Evolutionary conservation across 2,113 vertebrate species (phyloP), one percentile per base, ranked within the genome.

Genomic region (Centropus bengalensis): DNA sequence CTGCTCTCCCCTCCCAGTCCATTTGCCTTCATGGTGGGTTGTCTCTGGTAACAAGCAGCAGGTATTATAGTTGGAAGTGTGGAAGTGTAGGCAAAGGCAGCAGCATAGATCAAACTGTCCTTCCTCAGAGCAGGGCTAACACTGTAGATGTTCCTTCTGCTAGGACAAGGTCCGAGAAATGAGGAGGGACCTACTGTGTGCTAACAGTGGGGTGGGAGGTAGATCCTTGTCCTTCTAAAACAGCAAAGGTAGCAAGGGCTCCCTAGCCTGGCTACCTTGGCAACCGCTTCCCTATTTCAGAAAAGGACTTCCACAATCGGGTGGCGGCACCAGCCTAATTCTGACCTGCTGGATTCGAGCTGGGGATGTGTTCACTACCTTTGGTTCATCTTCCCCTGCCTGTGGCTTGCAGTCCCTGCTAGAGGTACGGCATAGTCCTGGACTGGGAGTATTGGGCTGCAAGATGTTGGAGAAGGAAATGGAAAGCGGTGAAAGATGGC

Each of bases 1-100:
- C 94, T 93, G 85, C 64, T 96, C 68, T 76, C 63, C 51, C 58
- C 63, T 89, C 79, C 85, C 62, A 67, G 58, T 47, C 79, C 59
- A 70, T 90, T 86, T 73, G 27, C 75, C 45, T 91, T 67, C 40
- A 2, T 19, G 27, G 30, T 71, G 38, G 24, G 28, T 63, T 86
- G 33, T 75, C 73, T 62, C 63, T 51, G 63, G 63, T 76, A 89
- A 24, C 30, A 82, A 40, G n/a, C 74, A 66, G 91, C 55, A 64
- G 78, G 16, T 80, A 22, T 5, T 69, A 9, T 2, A 86, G 85
- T 33, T 86, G 82, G 67, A 66, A 55, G 45, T 62, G 36, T 4
- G 82, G 67, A 66, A 55, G 45, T 62, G 36, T 4, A 76, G 75
- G 55, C 42, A 75, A 44, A 73, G 55, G 45, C 2, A 0, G 70